Evolutionary conservation across 1,140 invertebrate genomes (phyloP).

Genomic region (Drosophila sp.): DNA sequence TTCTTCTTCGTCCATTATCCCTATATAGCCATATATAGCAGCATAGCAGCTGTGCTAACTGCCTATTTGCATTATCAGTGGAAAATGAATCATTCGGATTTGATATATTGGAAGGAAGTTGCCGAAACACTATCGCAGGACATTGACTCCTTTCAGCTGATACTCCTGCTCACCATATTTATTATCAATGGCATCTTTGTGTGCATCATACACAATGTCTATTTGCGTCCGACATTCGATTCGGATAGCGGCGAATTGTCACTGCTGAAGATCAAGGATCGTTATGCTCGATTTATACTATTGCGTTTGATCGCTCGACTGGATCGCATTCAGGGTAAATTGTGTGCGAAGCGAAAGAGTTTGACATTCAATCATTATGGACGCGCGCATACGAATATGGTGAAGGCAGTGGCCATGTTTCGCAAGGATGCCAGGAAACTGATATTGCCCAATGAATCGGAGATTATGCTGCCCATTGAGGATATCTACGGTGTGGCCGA

Average conservation of each 20-base stretch:
- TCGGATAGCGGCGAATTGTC: constrained; percentile 48
- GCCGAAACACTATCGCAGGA: constrained; percentile 49
- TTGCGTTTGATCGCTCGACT: constrained; percentile 70
- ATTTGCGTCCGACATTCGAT: constrained; percentile 47
- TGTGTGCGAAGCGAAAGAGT: constrained; percentile 48
- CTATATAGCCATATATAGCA: constrained; percentile 52
- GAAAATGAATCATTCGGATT: constrained; percentile 58
- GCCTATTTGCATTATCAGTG: constrained; percentile 74
- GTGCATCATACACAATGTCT: constrained; percentile 54
- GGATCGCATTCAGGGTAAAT: constrained; percentile 66
- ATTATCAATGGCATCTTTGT: constrained; percentile 60
- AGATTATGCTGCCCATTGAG: constrained; percentile 74
- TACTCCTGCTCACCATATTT: constrained; percentile 59
- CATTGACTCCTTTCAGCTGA: constrained; percentile 61
- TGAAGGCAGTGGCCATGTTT: constrained; percentile 69
- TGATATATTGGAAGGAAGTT: constrained; percentile 69
- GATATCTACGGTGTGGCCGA: constrained; percentile 73
- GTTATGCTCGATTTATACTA: constrained; percentile 70
- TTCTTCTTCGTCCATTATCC: constrained; percentile 66
- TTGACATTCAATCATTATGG: constrained; percentile 57
- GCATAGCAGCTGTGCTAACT: constrained; percentile 46
- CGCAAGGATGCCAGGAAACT: constrained; percentile 77
- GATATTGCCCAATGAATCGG: constrained; percentile 70
- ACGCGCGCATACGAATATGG: constrained; percentile 66
- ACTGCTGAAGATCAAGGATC: constrained; percentile 77